These are phyloP conservation scores for Glyptemys insculpta DNA, from an alignment of 2,797 vertebrate genomes.

Conservation along the genomic window DNA sequence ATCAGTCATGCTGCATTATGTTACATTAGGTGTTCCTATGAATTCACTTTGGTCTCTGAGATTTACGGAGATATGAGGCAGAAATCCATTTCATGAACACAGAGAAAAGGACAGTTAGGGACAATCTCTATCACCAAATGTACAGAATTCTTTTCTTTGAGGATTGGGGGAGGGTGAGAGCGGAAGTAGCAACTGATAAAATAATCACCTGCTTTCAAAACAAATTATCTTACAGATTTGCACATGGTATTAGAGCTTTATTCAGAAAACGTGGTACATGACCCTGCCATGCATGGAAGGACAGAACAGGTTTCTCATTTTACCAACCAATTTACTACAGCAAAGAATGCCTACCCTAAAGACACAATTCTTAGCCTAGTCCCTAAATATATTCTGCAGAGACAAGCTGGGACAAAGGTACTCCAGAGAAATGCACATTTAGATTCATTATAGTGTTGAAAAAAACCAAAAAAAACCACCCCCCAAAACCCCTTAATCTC, in stretches of 20 bases:
- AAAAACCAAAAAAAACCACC: background rate
- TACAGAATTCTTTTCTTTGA: background rate
- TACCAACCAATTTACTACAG: background rate
- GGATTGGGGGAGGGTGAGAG: background rate
- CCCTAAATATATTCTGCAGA: background rate
- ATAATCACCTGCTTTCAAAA: background rate
- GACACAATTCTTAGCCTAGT: background rate
- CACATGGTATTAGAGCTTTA: background rate
- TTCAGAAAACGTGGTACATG: fast-evolving
- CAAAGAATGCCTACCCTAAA: background rate
- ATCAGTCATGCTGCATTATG: conserved; percentile 78
- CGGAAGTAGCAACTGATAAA: background rate
- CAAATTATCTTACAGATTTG: background rate
- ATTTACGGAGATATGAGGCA: conserved; percentile 71
- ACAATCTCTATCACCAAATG: background rate
- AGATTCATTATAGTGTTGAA: background rate
- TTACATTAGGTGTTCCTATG: conserved; percentile 71
- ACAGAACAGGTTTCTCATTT: background rate
- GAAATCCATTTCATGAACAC: conserved; percentile 66
- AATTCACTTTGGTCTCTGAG: conserved; percentile 76
- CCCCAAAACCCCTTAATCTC: background rate
- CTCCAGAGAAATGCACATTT: background rate
- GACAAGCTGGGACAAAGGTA: background rate
- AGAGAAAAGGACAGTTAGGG: conserved; percentile 40
- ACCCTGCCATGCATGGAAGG: background rate